phyloP scores from a whole-genome alignment of 2,113 vertebrate species.

The Tursiops truncatus region DNA sequence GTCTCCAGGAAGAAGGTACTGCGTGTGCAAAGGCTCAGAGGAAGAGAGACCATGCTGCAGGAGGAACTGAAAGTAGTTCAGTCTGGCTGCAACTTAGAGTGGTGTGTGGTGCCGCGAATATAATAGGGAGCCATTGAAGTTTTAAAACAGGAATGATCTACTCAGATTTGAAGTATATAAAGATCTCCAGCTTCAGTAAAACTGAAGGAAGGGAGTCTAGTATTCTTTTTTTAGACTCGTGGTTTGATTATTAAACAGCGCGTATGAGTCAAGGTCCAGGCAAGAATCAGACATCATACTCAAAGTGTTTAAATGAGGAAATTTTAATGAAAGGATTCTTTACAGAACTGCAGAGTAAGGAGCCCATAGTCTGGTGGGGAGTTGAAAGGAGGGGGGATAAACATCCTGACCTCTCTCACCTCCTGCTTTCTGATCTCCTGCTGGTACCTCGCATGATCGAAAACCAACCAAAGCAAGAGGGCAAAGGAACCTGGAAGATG shows the following conservation, averaged over 20 bases:
- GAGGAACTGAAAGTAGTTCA: constrained; percentile 63
- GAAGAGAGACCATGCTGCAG: constrained; percentile 13
- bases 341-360: neutral
- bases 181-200: neutral
- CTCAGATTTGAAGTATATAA: constrained; percentile 15
- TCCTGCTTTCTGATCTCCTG: constrained; percentile 4
- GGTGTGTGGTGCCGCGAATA: neutral
- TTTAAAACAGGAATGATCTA: neutral
- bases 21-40: neutral
- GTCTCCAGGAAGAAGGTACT: constrained; percentile 47
- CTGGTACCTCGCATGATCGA: neutral
- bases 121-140: neutral
- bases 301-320: constrained; percentile 15
- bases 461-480: neutral
- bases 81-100: constrained; percentile 1
- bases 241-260: constrained; percentile 22
- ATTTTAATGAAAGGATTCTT: neutral
- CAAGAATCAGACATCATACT: constrained; percentile 30
- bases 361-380: neutral
- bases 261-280: neutral
- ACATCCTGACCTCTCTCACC: neutral
- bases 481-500: neutral
- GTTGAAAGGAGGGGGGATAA: neutral
- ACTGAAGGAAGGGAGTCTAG: neutral
- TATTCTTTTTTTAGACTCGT: neutral